Evolutionary conservation across 2,797 vertebrate genomes (phyloP).

Genomic region (Mormyrus proboscirostris): DNA sequence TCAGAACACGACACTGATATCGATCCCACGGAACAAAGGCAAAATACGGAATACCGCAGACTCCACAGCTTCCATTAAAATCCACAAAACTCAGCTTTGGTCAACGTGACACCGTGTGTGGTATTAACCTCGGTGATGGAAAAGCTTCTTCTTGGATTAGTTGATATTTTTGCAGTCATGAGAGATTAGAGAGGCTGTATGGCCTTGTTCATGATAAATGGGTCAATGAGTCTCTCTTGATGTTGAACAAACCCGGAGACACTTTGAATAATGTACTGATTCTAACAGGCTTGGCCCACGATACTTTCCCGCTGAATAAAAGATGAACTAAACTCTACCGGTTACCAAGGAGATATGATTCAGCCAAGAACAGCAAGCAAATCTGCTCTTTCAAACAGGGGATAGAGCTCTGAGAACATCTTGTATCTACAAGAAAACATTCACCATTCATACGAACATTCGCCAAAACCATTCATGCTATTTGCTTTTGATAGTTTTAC

Average conservation of each 20-base stretch:
- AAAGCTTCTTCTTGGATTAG: neutral
- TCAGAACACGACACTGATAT: neutral
- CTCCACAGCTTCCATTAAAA: neutral
- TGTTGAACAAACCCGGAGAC: constrained; percentile 15
- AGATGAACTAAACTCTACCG: constrained; percentile 1
- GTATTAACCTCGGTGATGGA: neutral
- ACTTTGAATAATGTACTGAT: constrained; percentile 22
- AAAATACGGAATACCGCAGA: neutral
- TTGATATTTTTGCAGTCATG: constrained; percentile 1
- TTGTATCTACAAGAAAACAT: neutral
- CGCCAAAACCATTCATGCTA: neutral
- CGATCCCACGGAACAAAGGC: neutral
- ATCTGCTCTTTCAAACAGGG: neutral
- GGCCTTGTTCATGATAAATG: constrained; percentile 13
- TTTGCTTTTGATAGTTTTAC: neutral
- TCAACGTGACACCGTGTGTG: neutral
- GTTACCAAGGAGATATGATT: constrained; percentile 27
- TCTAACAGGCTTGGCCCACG: neutral
- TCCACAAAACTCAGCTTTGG: neutral
- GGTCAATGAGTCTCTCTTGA: neutral
- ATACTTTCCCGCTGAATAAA: constrained; percentile 3
- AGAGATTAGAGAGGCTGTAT: neutral
- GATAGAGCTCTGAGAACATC: neutral
- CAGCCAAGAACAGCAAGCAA: constrained; percentile 11
- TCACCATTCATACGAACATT: neutral